Conservation (phyloP, 2,113 vertebrate genomes). For the Serilophus lunatus region DNA sequence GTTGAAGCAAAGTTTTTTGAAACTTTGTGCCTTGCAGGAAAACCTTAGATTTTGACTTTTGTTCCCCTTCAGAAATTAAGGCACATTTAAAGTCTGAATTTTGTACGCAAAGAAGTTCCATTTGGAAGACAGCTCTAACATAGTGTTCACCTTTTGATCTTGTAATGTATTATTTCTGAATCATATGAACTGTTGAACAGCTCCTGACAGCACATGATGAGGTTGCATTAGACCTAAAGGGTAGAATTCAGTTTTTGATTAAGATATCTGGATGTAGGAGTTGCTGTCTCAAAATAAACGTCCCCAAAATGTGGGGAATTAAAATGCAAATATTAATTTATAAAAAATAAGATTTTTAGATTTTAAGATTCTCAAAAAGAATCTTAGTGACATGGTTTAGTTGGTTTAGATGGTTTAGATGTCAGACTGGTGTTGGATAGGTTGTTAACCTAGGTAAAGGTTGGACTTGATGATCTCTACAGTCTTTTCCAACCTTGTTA, state of each 20-base stretch:
- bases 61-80: conserved; percentile 22
- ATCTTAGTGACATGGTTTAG: too few relatives aligned
- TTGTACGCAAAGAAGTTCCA: conserved; percentile 24
- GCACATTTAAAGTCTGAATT: conserved; percentile 38
- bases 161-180: conserved; percentile 68
- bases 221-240: conserved; percentile 5
- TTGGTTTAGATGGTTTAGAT: too few relatives aligned
- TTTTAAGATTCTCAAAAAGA: conserved; percentile 16
- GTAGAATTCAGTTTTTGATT: not conserved
- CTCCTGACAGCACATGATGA: conserved; percentile 46
- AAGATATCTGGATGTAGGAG: not conserved
- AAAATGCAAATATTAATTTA: conserved; percentile 37
- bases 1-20: conserved; percentile 15
- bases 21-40: conserved; percentile 13
- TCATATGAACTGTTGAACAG: conserved; percentile 60
- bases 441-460: too few relatives aligned
- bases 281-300: accelerated
- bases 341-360: conserved; percentile 29
- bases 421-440: too few relatives aligned
- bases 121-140: conserved; percentile 38
- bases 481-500: too few relatives aligned
- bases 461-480: too few relatives aligned
- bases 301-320: conserved; percentile 15
- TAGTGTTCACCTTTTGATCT: conserved; percentile 60
- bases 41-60: conserved; percentile 50